phyloP scores from a whole-genome alignment of 2,888 invertebrate genomes.

The Hemaris fuciformis region DNA sequence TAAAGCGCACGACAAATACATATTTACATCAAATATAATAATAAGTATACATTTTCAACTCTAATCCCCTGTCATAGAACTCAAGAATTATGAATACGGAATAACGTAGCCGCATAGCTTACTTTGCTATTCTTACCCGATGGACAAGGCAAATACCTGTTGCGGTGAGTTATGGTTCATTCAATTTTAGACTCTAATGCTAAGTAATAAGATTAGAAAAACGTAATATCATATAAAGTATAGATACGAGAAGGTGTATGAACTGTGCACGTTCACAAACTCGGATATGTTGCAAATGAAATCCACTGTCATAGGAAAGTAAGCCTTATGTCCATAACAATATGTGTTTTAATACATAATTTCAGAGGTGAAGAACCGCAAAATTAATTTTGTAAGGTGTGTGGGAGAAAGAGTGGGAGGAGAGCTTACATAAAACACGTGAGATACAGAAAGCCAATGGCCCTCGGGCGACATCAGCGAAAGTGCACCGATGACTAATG shows the following conservation, averaged over 20 bases:
- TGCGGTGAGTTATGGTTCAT: conserved; percentile 28
- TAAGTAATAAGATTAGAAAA: conserved; percentile 31
- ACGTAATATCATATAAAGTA: conserved; percentile 24
- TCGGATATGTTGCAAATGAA: conserved; percentile 22
- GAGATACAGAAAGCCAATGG: conserved; percentile 59
- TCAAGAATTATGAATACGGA: conserved; percentile 15
- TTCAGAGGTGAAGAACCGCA: conserved; percentile 17
- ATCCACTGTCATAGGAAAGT: conserved; percentile 24
- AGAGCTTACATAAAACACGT: conserved; percentile 69
- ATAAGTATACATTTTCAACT: conserved; percentile 26
- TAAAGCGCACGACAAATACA: conserved; percentile 46
- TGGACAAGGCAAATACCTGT: conserved; percentile 48
- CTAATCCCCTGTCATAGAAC: conserved; percentile 24
- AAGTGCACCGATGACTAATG: conserved; percentile 60
- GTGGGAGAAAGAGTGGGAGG: conserved; percentile 41
- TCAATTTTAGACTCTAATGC: conserved; percentile 38
- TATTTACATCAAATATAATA: conserved; percentile 13
- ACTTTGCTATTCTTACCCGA: conserved; percentile 29
- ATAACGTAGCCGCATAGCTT: conserved; percentile 29
- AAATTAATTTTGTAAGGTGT: conserved; percentile 23
- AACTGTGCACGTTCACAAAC: conserved; percentile 45
- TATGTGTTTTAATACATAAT: conserved; percentile 15
- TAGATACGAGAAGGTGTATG: conserved; percentile 40
- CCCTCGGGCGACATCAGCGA: conserved; percentile 63
- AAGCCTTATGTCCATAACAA: conserved; percentile 22